Percentiles rank a stretch among this genome's conserved stretches.
Conservation (phyloP, 2,113 vertebrate species). For the Bothrops jararaca region DNA sequence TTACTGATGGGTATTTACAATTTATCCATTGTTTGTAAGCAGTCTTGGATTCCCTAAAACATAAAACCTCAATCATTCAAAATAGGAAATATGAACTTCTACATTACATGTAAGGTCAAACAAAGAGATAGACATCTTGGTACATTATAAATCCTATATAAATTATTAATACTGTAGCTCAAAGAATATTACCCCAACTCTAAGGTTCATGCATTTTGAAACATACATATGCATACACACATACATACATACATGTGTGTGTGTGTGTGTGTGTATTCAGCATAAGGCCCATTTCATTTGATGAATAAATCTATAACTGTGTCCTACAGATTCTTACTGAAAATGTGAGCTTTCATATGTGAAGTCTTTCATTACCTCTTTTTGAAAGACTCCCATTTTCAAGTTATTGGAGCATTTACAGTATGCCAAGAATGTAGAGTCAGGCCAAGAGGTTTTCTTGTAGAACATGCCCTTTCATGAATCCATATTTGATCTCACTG, state of each 20-base stretch:
- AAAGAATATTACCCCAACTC: conserved; percentile 18
- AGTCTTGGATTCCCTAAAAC: not conserved
- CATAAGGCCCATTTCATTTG: not conserved
- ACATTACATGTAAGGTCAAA: conserved; percentile 14
- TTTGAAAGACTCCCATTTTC: not conserved
- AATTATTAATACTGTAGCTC: conserved; percentile 28
- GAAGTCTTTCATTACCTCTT: not conserved
- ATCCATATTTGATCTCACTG: not conserved
- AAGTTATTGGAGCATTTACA: conserved; percentile 4
- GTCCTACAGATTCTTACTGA: not conserved
- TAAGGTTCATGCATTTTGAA: conserved; percentile 25
- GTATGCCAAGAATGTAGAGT: conserved; percentile 2
- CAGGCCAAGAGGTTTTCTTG: conserved; percentile 1
- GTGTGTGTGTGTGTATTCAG: not conserved
- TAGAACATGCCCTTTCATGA: not conserved
- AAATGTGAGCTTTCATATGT: not conserved
- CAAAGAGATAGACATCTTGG: conserved; percentile 11
- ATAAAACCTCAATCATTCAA: not conserved
- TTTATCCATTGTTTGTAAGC: not conserved
- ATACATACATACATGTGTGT: too few species aligned
- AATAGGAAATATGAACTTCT: not conserved
- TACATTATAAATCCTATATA: not conserved
- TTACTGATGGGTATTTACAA: not conserved
- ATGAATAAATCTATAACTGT: not conserved
- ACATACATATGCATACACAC: not conserved